A percentile compares a stretch with the other conserved stretches of the same genome.
These are phyloP conservation scores for Hedychridium roseum DNA, from an alignment of 2,888 invertebrate species.

Conservation along the genomic window DNA sequence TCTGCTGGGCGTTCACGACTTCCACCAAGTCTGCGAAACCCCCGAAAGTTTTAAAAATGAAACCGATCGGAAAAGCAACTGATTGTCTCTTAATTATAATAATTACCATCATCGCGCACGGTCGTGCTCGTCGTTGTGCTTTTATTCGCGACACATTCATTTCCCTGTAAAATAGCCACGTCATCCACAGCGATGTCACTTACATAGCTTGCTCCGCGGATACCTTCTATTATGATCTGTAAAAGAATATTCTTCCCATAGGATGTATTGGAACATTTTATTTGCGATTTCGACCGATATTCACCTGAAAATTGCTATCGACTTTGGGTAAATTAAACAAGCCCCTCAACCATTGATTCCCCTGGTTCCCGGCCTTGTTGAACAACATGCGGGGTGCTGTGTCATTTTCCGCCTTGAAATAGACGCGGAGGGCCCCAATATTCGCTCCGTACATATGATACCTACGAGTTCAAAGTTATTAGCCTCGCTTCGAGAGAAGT, in stretches of 20 bases:
- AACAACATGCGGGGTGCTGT: constrained; percentile 69
- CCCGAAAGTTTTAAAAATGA: background rate
- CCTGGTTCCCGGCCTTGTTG: constrained; percentile 73
- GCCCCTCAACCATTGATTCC: constrained; percentile 73
- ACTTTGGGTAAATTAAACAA: constrained; percentile 62
- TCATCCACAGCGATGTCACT: constrained; percentile 87
- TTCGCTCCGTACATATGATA: constrained; percentile 82
- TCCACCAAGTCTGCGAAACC: constrained; percentile 54
- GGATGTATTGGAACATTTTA: constrained; percentile 3
- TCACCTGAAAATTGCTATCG: constrained; percentile 59
- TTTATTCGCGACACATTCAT: constrained; percentile 64
- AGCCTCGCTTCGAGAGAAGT: no score
- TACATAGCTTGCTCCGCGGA: constrained; percentile 72
- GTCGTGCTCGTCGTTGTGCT: constrained; percentile 26
- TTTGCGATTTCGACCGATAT: background rate
- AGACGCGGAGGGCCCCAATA: constrained; percentile 68
- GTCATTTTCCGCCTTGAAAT: constrained; percentile 64
- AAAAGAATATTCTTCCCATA: constrained; percentile 1
- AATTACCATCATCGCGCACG: constrained; percentile 38
- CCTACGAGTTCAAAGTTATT: constrained; percentile 68
- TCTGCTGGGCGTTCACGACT: constrained; percentile 51
- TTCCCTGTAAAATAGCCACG: constrained; percentile 71
- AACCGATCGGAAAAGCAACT: background rate
- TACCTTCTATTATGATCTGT: constrained; percentile 81
- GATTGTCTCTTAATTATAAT: background rate